phyloP scores from a whole-genome alignment of 2,113 vertebrate species.

The Ceuthmochares aereus region DNA sequence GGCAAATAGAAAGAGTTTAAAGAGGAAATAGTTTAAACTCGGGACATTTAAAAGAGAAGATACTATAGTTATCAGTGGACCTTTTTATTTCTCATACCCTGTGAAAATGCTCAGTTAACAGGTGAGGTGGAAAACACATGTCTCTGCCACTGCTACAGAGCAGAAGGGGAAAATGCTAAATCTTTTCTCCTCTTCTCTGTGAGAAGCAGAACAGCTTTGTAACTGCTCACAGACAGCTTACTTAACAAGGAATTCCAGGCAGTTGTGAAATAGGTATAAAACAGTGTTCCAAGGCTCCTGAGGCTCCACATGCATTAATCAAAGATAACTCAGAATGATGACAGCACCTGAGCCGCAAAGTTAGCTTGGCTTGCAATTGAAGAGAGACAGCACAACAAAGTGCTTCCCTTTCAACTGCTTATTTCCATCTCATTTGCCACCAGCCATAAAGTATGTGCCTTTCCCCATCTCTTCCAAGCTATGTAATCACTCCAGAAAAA shows the following conservation, averaged over 20 bases:
- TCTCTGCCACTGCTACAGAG: rapidly evolving
- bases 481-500: background rate
- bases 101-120: background rate
- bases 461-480: background rate
- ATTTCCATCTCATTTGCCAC: background rate
- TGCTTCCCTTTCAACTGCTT: background rate
- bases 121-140: background rate
- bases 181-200: background rate
- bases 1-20: background rate
- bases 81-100: background rate
- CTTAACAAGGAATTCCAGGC: background rate
- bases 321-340: background rate
- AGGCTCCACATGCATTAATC: background rate
- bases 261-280: background rate
- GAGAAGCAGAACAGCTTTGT: background rate
- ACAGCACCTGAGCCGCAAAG: background rate
- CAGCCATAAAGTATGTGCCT: background rate
- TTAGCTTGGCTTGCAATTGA: background rate
- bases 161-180: background rate
- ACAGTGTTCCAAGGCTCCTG: background rate
- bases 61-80: background rate
- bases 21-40: too few relatives aligned
- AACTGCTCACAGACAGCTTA: background rate
- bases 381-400: background rate
- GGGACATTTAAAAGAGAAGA: background rate